phyloP scores from a whole-genome alignment of 1,140 invertebrate genomes.

The Danaus plexippus region DNA sequence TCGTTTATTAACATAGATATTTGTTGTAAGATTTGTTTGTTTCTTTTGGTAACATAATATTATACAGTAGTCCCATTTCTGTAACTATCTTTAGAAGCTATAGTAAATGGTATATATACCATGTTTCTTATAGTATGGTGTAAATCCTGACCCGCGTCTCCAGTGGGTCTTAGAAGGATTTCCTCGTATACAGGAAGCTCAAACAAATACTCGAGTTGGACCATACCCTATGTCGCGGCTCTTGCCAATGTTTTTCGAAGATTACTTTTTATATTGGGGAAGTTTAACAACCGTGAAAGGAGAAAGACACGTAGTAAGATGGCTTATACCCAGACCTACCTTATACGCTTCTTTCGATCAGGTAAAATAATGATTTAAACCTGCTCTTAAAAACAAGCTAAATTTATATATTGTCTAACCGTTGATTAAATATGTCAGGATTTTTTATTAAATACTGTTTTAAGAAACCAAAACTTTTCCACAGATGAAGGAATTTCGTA shows the following conservation, averaged over 20 bases:
- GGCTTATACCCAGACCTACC: constrained; percentile 45
- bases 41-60: too few species aligned
- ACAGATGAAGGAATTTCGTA: constrained; percentile 70
- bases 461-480: constrained; percentile 23
- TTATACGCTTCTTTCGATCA: constrained; percentile 49
- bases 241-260: constrained; percentile 70
- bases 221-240: constrained; percentile 67
- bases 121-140: constrained; percentile 63
- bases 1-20: too few species aligned
- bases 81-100: not conserved
- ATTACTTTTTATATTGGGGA: constrained; percentile 82
- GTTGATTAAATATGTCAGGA: too few species aligned
- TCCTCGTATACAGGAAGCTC: constrained; percentile 61
- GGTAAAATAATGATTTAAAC: constrained; percentile 22
- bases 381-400: not conserved
- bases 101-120: too few species aligned
- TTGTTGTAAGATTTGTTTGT: too few species aligned
- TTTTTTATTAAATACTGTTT: too few species aligned
- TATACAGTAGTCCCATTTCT: constrained; percentile 5
- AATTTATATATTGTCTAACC: too few species aligned
- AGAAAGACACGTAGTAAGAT: constrained; percentile 36
- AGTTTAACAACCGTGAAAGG: constrained; percentile 41
- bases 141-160: constrained; percentile 65
- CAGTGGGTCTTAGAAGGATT: constrained; percentile 68
- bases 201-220: constrained; percentile 65